Percentiles rank a stretch among this genome's conserved stretches.
phyloP scores from a whole-genome alignment of 2,113 vertebrate genomes.

The Brienomyrus longianalis region DNA sequence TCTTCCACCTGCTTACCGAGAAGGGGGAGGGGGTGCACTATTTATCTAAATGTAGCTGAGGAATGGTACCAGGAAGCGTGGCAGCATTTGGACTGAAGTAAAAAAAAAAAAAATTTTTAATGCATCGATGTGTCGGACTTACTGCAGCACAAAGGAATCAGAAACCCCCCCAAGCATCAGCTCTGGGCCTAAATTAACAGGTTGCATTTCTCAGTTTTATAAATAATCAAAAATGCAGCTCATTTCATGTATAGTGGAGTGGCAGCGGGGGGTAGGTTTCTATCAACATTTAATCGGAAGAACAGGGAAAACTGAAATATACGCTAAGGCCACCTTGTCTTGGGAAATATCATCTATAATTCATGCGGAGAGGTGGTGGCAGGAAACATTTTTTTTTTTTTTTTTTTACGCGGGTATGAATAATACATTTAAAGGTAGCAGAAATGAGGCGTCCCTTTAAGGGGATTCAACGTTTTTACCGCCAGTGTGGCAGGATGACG shows the following conservation, averaged over 20 bases:
- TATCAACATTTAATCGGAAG: conserved; percentile 2
- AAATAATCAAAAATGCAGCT: neutral
- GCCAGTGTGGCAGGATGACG: neutral
- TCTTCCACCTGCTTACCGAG: neutral
- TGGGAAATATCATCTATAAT: conserved; percentile 14
- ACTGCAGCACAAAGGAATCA: neutral
- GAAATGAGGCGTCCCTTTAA: conserved; percentile 6
- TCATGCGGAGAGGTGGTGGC: neutral
- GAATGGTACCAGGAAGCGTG: conserved; percentile 5
- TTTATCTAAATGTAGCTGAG: conserved; percentile 18
- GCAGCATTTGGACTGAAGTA: neutral
- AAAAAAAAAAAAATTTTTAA: neutral
- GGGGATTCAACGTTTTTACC: neutral
- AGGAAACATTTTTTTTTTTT: neutral
- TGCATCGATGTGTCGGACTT: neutral
- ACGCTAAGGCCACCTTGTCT: conserved; percentile 6
- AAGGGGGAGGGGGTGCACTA: neutral
- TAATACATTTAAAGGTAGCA: conserved; percentile 14
- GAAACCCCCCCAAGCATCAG: neutral
- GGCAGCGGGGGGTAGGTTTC: neutral
- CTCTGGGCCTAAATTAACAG: neutral
- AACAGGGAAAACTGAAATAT: neutral
- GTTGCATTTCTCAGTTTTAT: neutral
- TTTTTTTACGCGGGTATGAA: conserved; percentile 9
- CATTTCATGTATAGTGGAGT: neutral